A percentile compares a stretch with the other conserved stretches of the same genome.
Evolutionary conservation across 2,888 invertebrate species (phyloP).

Genomic region (Nesidiocoris tenuis): DNA sequence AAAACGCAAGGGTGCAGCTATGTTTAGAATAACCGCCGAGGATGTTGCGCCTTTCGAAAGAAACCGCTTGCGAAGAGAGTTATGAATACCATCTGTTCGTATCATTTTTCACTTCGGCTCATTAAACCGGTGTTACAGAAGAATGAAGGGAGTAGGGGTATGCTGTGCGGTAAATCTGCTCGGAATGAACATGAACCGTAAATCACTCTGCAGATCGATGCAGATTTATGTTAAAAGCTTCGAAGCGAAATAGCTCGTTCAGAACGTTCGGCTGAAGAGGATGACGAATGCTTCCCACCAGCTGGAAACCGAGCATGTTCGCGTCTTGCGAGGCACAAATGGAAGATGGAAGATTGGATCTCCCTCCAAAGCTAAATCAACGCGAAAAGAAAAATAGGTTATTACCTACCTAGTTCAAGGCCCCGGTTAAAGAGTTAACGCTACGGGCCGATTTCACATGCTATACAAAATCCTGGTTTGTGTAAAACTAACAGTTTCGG

Average conservation of each 20-base stretch:
- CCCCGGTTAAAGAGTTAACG: no score
- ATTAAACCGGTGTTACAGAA: conserved; percentile 9
- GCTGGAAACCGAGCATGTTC: no score
- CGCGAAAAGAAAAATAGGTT: no score
- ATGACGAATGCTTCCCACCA: neutral
- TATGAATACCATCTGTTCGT: conserved; percentile 29
- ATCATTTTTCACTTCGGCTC: conserved; percentile 28
- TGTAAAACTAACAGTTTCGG: no score
- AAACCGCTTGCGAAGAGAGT: conserved; percentile 5
- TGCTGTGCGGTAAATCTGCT: conserved; percentile 14
- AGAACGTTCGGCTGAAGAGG: neutral
- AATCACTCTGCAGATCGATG: conserved; percentile 16
- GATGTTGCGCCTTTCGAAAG: neutral
- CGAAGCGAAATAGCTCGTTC: conserved; percentile 5
- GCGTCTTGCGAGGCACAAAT: no score
- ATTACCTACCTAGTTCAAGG: no score
- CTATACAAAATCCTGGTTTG: no score
- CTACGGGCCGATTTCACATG: no score
- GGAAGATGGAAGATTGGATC: no score
- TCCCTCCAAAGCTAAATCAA: no score
- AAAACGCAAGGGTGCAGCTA: neutral
- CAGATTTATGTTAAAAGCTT: conserved; percentile 31
- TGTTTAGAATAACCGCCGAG: neutral
- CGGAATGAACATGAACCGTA: conserved; percentile 6
- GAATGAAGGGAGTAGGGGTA: neutral